phyloP scores from a whole-genome alignment of 2,797 vertebrate genomes.

The Hylomyscus alleni region DNA sequence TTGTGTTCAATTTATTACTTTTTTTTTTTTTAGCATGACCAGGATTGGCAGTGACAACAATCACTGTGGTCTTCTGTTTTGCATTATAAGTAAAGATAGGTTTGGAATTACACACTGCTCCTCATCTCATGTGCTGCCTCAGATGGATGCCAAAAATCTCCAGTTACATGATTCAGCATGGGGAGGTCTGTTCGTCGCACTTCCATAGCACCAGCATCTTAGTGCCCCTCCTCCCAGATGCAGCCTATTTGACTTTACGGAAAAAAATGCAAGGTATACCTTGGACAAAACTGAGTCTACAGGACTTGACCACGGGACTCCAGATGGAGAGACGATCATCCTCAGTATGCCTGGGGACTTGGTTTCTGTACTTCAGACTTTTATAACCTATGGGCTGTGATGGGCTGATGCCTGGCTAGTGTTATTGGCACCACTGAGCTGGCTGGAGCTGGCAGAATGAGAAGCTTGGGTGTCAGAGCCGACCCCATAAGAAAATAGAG shows the following conservation, averaged over 20 bases:
- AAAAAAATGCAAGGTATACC: not conserved
- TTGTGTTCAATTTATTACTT: not conserved
- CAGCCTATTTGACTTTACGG: not conserved
- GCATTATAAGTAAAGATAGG: not conserved
- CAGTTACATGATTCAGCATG: not conserved
- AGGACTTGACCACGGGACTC: not conserved
- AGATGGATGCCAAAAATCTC: not conserved
- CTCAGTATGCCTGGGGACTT: not conserved
- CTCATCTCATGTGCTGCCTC: not conserved
- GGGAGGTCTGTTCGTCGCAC: not conserved
- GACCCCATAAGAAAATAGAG: not conserved
- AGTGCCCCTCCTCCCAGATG: not conserved
- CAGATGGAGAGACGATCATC: not conserved
- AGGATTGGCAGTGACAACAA: not conserved
- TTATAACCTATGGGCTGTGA: not conserved
- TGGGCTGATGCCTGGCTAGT: not conserved
- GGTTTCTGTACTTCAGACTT: not conserved
- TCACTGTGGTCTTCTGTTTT: not conserved
- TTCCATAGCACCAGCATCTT: not conserved
- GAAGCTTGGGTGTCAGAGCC: not conserved
- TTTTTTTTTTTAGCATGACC: not conserved
- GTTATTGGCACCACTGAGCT: not conserved
- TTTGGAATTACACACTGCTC: not conserved
- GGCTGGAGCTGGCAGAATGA: not conserved
- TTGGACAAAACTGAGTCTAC: not conserved